phyloP scores from a whole-genome alignment of 2,113 vertebrate genomes.

The Melanocharis versteri region DNA sequence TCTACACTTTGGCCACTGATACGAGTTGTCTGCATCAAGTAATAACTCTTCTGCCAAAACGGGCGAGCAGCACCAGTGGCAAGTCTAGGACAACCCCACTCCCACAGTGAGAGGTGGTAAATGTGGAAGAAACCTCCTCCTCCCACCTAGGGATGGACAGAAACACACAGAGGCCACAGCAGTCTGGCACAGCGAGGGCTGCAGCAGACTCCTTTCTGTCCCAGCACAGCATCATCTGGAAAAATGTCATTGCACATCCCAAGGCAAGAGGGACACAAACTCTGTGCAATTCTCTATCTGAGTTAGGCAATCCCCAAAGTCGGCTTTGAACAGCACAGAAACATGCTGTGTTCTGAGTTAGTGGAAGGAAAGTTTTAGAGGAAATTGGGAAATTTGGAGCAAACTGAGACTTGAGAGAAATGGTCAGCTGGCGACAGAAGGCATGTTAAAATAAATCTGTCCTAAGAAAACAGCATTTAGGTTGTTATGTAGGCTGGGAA shows the following conservation, averaged over 20 bases:
- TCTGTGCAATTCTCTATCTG: slow-evolving; percentile 11
- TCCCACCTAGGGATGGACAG: background rate
- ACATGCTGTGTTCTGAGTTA: background rate
- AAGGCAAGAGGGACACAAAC: background rate
- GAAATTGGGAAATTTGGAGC: slow-evolving; percentile 21
- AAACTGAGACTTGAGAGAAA: background rate
- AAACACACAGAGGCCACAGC: background rate
- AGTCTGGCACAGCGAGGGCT: fast-evolving
- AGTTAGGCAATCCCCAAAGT: background rate
- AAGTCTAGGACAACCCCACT: background rate
- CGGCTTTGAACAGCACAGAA: background rate
- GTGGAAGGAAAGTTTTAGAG: slow-evolving; percentile 10
- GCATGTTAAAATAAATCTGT: background rate
- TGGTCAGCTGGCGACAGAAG: background rate
- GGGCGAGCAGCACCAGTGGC: background rate
- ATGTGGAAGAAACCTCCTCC: background rate
- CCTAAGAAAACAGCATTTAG: background rate
- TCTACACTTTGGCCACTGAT: background rate
- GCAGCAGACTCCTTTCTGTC: background rate
- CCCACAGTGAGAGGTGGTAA: background rate
- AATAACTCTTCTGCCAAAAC: background rate
- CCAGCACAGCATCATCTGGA: background rate
- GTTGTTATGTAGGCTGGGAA: background rate
- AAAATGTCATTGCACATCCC: background rate
- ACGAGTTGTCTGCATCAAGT: fast-evolving